Evolutionary conservation across 2,888 invertebrate species (phyloP).

Genomic region (Malthinus seriepunctatus): DNA sequence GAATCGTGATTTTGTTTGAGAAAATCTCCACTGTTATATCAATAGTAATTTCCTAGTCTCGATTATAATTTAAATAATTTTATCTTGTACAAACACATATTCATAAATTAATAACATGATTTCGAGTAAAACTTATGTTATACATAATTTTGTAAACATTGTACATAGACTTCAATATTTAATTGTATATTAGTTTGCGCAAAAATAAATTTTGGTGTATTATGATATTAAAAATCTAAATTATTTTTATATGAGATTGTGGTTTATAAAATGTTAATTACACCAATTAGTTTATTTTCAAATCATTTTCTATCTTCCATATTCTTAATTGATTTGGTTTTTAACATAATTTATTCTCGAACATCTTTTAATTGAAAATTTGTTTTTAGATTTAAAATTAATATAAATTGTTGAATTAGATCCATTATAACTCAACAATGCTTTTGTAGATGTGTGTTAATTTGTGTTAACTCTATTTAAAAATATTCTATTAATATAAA

Average conservation of each 20-base stretch:
- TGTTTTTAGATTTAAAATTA: too few species aligned
- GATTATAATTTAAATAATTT: conserved; percentile 5
- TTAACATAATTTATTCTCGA: too few species aligned
- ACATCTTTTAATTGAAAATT: too few species aligned
- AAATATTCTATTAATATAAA: too few species aligned
- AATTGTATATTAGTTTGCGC: conserved; percentile 2
- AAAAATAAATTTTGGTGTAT: neutral
- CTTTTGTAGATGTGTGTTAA: conserved; percentile 7
- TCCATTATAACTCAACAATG: neutral
- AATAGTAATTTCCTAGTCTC: neutral
- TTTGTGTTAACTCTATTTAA: neutral
- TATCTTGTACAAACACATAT: conserved; percentile 1
- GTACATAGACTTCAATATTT: neutral
- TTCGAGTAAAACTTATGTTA: neutral
- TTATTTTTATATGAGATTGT: conserved; percentile 2
- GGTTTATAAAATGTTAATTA: neutral
- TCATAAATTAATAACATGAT: neutral
- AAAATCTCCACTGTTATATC: neutral
- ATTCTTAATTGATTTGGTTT: too few species aligned
- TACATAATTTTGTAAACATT: conserved; percentile 6
- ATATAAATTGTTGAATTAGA: too few species aligned
- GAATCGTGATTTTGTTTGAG: neutral
- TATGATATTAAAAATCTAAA: neutral
- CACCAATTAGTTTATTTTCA: neutral
- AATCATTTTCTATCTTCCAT: too few species aligned